Conservation (phyloP, 1,140 invertebrate species). For the Magallana angulata region DNA sequence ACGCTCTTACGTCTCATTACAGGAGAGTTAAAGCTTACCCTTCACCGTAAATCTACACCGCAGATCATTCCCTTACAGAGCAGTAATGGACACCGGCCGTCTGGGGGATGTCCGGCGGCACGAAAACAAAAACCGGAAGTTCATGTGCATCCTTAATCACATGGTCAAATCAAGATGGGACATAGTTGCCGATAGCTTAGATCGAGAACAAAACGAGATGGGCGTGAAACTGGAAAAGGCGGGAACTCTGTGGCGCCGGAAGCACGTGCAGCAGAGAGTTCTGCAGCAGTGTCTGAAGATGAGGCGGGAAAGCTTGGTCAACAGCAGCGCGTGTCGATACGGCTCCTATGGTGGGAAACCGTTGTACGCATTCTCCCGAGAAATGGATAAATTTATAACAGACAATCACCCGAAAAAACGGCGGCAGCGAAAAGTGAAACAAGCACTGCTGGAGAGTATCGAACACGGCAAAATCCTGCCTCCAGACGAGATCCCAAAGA, state of each 20-base stretch:
- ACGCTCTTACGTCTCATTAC: too few species aligned
- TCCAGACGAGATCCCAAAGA: conserved; percentile 35
- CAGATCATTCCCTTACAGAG: too few species aligned
- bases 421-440: conserved; percentile 48
- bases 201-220: conserved; percentile 51
- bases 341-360: conserved; percentile 61
- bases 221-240: conserved; percentile 54
- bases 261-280: conserved; percentile 51
- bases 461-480: conserved; percentile 59
- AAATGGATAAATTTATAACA: conserved; percentile 59
- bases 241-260: conserved; percentile 31
- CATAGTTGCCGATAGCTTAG: conserved; percentile 42
- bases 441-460: conserved; percentile 51
- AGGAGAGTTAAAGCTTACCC: too few species aligned
- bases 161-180: conserved; percentile 54
- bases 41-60: too few species aligned
- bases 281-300: conserved; percentile 62
- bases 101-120: conserved; percentile 56
- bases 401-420: conserved; percentile 57
- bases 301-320: conserved; percentile 45
- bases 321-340: conserved; percentile 36
- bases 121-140: conserved; percentile 61
- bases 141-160: conserved; percentile 61
- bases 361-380: conserved; percentile 54
- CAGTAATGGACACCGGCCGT: conserved; percentile 58